Base-by-base conservation (phyloP, 2,888 invertebrate species). In the Cryptus armator region DNA sequence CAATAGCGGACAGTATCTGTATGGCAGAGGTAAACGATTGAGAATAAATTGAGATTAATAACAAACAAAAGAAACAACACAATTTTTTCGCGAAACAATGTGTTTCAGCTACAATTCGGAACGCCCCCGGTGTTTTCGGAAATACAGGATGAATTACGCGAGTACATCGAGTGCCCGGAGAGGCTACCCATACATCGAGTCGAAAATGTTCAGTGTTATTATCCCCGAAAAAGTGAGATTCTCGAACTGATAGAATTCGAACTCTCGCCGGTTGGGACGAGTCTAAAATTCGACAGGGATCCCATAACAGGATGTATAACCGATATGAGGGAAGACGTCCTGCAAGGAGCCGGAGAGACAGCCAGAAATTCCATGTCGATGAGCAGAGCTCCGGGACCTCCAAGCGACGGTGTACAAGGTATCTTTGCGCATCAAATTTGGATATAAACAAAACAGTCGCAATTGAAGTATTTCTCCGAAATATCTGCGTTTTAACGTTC, bases 351-450 rank as follows among this genome's bases (percentile, higher is more conserved):
- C 67, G 96, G 96, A 4, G 95, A 95, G 77, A 96, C 95, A 86
- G 95, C 97, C 0, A 95, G 95, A 90, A 97, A 97, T 93, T 97
- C 97, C 0, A 95, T 97, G 92, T 98, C 98, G 0, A 96, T 98
- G 95, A 95, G 95, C 51, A 95, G 98, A 88, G 96, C 97, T 29
- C 98, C 98, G 0, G 95, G 97, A 56, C 96, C 97, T 9, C 95
- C 96, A 3, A 94, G 95, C 59, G 96, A 97, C 90, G 95, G 96
- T 68, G 95, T 97, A 0, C 95, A 96, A 89, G 98, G 98, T 16
- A 62, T 5, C 71, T 19, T 56, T 56, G 19, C 12, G 19, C 10
- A 37, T 9, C 9, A 7, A 37, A 37, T 37, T 9, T 37, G 37
- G 7, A 37, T 0, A 37, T 1, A 37, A 37, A 37, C 24, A 24